Evolutionary conservation across 2,797 vertebrate genomes (phyloP).

Genomic region (Gila robusta): DNA sequence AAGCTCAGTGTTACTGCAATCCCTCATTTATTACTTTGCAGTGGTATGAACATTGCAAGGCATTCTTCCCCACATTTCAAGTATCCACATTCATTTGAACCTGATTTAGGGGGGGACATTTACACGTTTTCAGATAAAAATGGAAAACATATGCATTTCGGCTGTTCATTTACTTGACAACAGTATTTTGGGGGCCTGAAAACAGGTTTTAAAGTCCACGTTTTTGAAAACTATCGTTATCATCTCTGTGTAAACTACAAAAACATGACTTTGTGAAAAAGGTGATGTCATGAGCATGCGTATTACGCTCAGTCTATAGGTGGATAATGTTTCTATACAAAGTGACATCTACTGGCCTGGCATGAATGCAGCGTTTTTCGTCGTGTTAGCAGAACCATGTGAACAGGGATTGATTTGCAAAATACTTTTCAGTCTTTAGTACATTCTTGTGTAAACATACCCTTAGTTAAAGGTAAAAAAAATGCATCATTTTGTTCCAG

Average conservation of each 20-base stretch:
- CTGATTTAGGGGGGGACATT: too few species aligned
- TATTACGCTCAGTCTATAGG: neutral
- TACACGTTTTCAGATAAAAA: neutral
- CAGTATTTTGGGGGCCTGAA: too few species aligned
- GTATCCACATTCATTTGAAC: neutral
- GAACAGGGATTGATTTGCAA: neutral
- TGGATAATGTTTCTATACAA: neutral
- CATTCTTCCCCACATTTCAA: neutral
- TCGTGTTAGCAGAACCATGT: neutral
- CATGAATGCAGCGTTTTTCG: too few species aligned
- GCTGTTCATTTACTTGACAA: too few species aligned
- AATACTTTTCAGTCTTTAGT: neutral
- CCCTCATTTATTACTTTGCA: neutral
- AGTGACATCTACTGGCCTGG: neutral
- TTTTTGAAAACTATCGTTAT: too few species aligned
- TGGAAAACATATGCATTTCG: too few species aligned
- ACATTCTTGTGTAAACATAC: neutral
- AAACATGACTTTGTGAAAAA: too few species aligned
- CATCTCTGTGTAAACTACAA: too few species aligned
- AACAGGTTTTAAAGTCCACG: too few species aligned
- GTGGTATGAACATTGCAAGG: neutral
- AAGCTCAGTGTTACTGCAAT: neutral
- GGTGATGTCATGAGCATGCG: too few species aligned
- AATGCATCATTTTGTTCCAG: neutral
- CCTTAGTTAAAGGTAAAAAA: neutral